Base-by-base conservation (phyloP, 2,888 invertebrate genomes). In the Acrobasis consociella region DNA sequence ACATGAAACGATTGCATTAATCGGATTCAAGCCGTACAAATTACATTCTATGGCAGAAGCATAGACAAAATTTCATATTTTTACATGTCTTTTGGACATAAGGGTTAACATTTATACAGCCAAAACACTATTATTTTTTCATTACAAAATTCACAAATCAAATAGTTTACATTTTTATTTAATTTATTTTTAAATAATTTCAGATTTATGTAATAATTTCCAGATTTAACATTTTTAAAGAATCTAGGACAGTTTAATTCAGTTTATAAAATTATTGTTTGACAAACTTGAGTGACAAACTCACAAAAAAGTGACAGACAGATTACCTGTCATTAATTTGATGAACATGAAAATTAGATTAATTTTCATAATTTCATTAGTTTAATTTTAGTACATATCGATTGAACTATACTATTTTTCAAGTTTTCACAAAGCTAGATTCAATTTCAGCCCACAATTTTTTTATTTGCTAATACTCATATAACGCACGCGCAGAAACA, bases 401-500 rank as follows among this genome's bases (percentile, higher is more conserved):
- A 74, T 73, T 61, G 67, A 72, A 75, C 74, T 73, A 73, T 68
- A 65, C 64, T 69, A 72, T 66, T 72, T 73, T 67, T 70, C 62
- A 65, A 72, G 68, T 77, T 81, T 80, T 76, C 69, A 62, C 68
- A 74, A 70, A 72, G 65, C 71, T 79, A 71, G 70, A 76, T 76
- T 71, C 62, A 78, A 79, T 80, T 80, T 75, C 71, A 74, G 77
- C 77, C 77, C 71, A 81, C 74, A 74, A 79, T 83, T 86, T 86
- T 58, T 87, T 85, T 84, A 84, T 86, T 85, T 83, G 80, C 82
- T 85, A 80, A 81, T 82, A 86, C 81, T 86, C 83, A 80, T 82
- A 87, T 88, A 90, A 91, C 92, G 92, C 92, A 92, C 91, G 91
- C 92, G 92, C 91, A 92, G 88, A 87, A n/a, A 91, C 86, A 83